Conservation (phyloP, 1,140 invertebrate genomes). For the Penaeus japonicus region DNA sequence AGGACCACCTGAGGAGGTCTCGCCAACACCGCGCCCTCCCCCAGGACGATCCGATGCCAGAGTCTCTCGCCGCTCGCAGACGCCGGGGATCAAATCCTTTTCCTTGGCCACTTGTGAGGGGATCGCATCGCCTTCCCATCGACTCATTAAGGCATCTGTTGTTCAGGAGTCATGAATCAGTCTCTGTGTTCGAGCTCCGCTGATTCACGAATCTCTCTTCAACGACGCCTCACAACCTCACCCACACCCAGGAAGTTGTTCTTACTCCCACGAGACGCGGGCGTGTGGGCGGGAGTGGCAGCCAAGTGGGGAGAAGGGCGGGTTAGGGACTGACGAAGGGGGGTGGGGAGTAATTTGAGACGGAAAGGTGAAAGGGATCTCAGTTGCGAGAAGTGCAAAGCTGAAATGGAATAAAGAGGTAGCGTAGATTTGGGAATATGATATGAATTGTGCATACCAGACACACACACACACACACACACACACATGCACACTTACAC, state of each 20-base stretch:
- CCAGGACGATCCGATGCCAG: too few relatives aligned
- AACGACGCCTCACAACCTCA: conserved; percentile 15
- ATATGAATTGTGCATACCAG: too few relatives aligned
- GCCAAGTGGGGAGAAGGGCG: neutral
- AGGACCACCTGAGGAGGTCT: too few relatives aligned
- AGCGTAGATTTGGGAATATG: too few relatives aligned
- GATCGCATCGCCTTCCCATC: neutral
- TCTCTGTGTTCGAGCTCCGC: conserved; percentile 22
- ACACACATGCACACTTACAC: too few relatives aligned
- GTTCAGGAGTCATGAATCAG: conserved; percentile 19
- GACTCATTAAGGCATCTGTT: conserved; percentile 34
- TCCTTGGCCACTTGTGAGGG: neutral
- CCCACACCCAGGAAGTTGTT: conserved; percentile 42
- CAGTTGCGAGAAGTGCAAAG: too few relatives aligned
- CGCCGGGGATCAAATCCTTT: neutral
- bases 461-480: too few relatives aligned
- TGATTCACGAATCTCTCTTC: conserved; percentile 20
- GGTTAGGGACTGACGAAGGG: too few relatives aligned
- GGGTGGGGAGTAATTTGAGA: too few relatives aligned
- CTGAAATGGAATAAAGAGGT: too few relatives aligned
- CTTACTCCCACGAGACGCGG: conserved; percentile 35
- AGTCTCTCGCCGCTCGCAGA: neutral
- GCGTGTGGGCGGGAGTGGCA: conserved; percentile 8
- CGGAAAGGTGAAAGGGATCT: too few relatives aligned
- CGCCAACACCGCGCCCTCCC: too few relatives aligned